Evolutionary conservation across 2,888 invertebrate species (phyloP), one percentile per base, ranked within the genome.

Genomic region (Netelia virgata): DNA sequence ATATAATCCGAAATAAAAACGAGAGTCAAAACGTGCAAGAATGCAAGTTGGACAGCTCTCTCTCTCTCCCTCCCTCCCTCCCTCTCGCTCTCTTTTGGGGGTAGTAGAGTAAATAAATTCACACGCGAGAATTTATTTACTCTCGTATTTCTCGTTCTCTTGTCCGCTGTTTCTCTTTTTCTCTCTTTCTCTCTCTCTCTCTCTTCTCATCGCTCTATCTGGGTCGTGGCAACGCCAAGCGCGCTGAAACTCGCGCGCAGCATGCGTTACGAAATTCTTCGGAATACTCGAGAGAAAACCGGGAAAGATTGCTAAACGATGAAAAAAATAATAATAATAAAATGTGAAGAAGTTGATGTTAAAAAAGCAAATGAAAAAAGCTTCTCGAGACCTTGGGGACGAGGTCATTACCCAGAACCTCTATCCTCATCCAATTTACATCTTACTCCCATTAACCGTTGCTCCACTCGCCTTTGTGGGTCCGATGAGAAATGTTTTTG

Each of bases 231-330:
- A 80, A 73, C 64, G 36, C 66, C 50, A 9, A 55, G 16, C 18
- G 3, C 50, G 50, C 14, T n/a, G 50, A 50, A 50, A n/a, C 50
- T 18, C 16, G 18, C n/a, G 55, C 59, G 59, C 23, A 59, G 18
- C 74, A 18, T 55, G 16, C 63, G 74, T 83, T 83, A 83, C 83
- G 78, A 83, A 83, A 83, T 78, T 78, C 69, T 50, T 72, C 68
- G 73, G 68, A 20, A 41, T 47, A 59, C 69, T 23, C 20, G 61
- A 68, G 74, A 64, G 70, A 55, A 76, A 74, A 50, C 20, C 64
- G 28, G 23, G 6, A 36, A 47, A 50, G 59, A 78, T 73, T 70
- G 64, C 63, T 64, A 59, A 72, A 69, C 55, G 63, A 11, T 55
- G 57, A 20, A 14, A 47, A 18, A 18, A 14, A 73, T n/a, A n/a